phyloP scores from a whole-genome alignment of 2,888 invertebrate species.

The Drosophila histrio region DNA sequence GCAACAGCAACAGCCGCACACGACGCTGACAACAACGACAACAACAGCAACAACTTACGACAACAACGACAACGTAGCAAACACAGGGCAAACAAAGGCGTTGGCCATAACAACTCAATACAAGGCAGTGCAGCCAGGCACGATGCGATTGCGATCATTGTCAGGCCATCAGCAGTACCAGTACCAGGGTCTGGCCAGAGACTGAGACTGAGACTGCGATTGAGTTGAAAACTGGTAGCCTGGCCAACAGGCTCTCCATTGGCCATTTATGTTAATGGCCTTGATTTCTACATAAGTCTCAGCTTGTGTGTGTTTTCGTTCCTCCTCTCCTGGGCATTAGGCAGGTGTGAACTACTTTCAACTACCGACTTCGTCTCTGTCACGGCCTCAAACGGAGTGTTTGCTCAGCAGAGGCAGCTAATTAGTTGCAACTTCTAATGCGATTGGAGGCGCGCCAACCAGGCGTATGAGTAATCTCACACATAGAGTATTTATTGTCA shows the following conservation, averaged over 20 bases:
- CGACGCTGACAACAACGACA: constrained; percentile 59
- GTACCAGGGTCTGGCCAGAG: neutral
- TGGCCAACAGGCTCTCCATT: constrained; percentile 30
- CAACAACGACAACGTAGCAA: constrained; percentile 24
- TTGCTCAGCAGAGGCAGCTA: constrained; percentile 52
- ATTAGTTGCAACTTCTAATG: constrained; percentile 70
- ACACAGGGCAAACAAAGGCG: constrained; percentile 73
- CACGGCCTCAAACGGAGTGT: neutral
- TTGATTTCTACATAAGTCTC: constrained; percentile 66
- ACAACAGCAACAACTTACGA: constrained; percentile 11
- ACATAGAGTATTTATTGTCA: constrained; percentile 49
- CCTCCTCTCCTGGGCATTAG: constrained; percentile 21
- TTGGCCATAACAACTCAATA: constrained; percentile 77
- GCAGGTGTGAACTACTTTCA: constrained; percentile 75
- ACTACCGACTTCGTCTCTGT: constrained; percentile 37
- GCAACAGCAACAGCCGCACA: constrained; percentile 65
- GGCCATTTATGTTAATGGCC: constrained; percentile 74
- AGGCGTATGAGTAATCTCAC: constrained; percentile 76
- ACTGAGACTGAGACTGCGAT: constrained; percentile 3
- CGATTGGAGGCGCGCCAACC: constrained; percentile 47
- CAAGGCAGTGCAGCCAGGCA: constrained; percentile 43
- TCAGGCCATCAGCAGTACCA: constrained; percentile 38
- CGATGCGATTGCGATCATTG: constrained; percentile 56
- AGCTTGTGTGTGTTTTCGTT: neutral
- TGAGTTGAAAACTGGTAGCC: constrained; percentile 24